Percentiles rank a stretch among this genome's conserved stretches.
Conservation (phyloP, 1,140 invertebrate species). For the Ectropis grisescens region DNA sequence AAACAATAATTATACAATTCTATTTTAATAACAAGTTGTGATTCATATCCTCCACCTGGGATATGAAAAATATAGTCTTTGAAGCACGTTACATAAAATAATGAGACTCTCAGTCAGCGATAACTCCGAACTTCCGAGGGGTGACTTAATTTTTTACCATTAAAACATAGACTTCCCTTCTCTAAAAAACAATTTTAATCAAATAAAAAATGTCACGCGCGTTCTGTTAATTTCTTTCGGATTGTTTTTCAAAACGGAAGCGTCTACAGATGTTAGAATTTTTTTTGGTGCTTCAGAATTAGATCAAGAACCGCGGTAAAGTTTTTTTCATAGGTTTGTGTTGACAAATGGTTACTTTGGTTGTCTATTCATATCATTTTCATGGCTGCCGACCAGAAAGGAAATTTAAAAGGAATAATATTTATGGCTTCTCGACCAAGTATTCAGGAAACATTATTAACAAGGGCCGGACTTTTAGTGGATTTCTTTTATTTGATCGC, state of each 20-base stretch:
- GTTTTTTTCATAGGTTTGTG: conserved; percentile 8
- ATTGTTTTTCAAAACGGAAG: conserved; percentile 22
- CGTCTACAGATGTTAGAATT: conserved; percentile 21
- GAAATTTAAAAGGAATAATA: conserved; percentile 31
- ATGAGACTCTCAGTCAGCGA: too few relatives aligned
- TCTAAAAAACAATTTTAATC: conserved; percentile 3
- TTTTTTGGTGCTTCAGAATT: conserved; percentile 16
- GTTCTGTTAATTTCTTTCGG: conserved; percentile 9
- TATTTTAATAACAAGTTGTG: too few relatives aligned
- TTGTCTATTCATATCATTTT: too few relatives aligned
- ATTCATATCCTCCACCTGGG: too few relatives aligned
- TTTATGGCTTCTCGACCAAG: conserved; percentile 23
- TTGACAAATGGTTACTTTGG: conserved; percentile 14
- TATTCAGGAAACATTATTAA: conserved; percentile 26
- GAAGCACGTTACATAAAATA: too few relatives aligned
- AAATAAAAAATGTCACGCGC: conserved; percentile 6
- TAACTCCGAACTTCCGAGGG: too few relatives aligned
- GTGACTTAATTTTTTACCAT: too few relatives aligned
- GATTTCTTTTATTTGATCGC: too few relatives aligned
- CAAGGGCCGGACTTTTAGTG: conserved; percentile 16
- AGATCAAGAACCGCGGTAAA: conserved; percentile 8
- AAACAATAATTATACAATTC: too few relatives aligned
- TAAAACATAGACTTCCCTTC: too few relatives aligned
- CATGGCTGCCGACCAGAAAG: conserved; percentile 5
- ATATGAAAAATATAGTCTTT: too few relatives aligned